phyloP scores from a whole-genome alignment of 1,140 invertebrate genomes.

The Thereuonema tuberculata region DNA sequence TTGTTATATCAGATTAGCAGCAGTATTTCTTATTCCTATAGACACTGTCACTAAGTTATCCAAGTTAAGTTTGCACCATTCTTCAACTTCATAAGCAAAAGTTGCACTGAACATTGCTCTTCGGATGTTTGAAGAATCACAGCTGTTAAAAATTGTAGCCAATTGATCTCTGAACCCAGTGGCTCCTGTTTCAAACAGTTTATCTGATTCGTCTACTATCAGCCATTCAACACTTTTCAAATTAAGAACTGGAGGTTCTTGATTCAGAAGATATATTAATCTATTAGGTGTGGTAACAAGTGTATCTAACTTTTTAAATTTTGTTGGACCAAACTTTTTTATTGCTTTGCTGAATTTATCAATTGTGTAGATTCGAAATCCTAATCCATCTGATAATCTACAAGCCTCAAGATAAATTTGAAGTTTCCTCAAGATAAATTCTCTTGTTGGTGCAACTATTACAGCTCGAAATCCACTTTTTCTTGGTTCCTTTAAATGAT shows the following conservation, averaged over 20 bases:
- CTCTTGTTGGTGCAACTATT: slow-evolving; percentile 80
- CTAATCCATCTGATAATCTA: slow-evolving; percentile 53
- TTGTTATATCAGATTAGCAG: slow-evolving; percentile 75
- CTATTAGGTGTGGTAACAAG: slow-evolving; percentile 93
- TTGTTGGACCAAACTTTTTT: slow-evolving; percentile 45
- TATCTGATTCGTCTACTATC: slow-evolving; percentile 88
- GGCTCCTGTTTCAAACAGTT: slow-evolving; percentile 72
- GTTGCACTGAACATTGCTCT: too few relatives aligned
- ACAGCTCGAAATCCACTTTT: slow-evolving; percentile 64
- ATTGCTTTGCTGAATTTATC: slow-evolving; percentile 48
- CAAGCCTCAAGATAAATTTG: slow-evolving; percentile 71
- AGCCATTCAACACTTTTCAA: slow-evolving; percentile 76
- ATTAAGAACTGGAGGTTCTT: slow-evolving; percentile 56
- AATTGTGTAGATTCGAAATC: slow-evolving; percentile 55
- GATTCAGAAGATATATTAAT: slow-evolving; percentile 69
- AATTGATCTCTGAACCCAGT: slow-evolving; percentile 75
- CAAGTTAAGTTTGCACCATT: slow-evolving; percentile 80
- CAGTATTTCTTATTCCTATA: slow-evolving; percentile 68
- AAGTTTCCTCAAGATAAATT: slow-evolving; percentile 82
- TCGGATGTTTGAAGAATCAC: too few relatives aligned
- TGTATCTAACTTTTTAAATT: slow-evolving; percentile 65
- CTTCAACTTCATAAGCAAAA: too few relatives aligned
- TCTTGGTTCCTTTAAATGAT: slow-evolving; percentile 34
- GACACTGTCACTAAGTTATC: slow-evolving; percentile 67
- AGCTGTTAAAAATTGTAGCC: too few relatives aligned